Conservation (phyloP, 1,140 invertebrate species). For the Aphelenchoides avenae region DNA sequence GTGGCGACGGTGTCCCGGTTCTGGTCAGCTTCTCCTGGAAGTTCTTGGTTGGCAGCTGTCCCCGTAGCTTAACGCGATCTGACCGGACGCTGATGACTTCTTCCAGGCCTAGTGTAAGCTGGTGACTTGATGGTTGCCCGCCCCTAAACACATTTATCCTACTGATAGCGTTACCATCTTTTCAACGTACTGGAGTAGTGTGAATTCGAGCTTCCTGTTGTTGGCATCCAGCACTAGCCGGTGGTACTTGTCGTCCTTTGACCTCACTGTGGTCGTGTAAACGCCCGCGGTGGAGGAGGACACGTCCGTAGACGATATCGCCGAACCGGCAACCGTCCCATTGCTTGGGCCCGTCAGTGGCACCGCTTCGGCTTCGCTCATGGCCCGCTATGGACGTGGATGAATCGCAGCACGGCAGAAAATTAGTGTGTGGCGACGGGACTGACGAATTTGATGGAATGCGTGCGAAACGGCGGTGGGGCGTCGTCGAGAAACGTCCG, state of each 20-base stretch:
- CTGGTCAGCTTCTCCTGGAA: background rate
- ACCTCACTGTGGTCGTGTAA: constrained; percentile 9
- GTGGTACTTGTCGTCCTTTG: constrained; percentile 20
- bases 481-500: no score
- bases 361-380: background rate
- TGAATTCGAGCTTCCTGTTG: constrained; percentile 10
- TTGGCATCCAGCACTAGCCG: constrained; percentile 4
- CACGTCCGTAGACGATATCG: background rate
- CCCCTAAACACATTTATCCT: constrained; percentile 3
- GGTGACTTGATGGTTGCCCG: constrained; percentile 8
- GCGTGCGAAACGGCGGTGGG: no score
- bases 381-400: background rate
- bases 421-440: background rate
- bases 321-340: background rate
- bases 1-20: no score
- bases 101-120: background rate
- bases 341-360: background rate
- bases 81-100: constrained; percentile 9
- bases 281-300: no score
- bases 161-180: background rate
- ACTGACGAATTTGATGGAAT: background rate
- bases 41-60: constrained; percentile 1
- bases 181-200: constrained; percentile 10
- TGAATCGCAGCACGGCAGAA: background rate
- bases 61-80: constrained; percentile 5